Evolutionary conservation across 2,888 invertebrate genomes (phyloP).

Genomic region (Dolichopus griseipennis): DNA sequence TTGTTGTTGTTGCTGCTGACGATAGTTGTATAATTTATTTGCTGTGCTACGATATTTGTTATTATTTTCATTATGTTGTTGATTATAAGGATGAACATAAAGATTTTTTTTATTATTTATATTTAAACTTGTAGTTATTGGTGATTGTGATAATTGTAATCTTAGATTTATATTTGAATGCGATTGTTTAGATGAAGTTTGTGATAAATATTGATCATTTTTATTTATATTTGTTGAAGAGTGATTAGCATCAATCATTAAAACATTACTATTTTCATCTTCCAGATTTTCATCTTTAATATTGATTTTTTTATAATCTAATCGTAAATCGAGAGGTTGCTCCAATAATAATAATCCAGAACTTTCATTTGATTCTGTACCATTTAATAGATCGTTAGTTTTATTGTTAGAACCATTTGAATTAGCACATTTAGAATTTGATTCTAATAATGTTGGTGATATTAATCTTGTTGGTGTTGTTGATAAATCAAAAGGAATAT

Average conservation of each 20-base stretch:
- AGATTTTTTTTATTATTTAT: background rate
- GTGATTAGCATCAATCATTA: slow-evolving; percentile 35
- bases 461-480: slow-evolving; percentile 37
- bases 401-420: slow-evolving; percentile 37
- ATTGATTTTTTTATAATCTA: slow-evolving; percentile 66
- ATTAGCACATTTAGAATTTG: slow-evolving; percentile 31
- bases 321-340: slow-evolving; percentile 79
- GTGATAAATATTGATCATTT: background rate
- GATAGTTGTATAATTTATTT: background rate
- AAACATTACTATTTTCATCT: slow-evolving; percentile 81
- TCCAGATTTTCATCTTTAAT: slow-evolving; percentile 47
- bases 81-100: background rate
- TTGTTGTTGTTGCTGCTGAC: slow-evolving; percentile 11
- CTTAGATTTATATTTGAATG: slow-evolving; percentile 1
- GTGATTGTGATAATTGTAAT: background rate
- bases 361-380: slow-evolving; percentile 25
- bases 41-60: background rate
- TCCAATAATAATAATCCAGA: slow-evolving; percentile 43
- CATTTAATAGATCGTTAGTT: slow-evolving; percentile 33
- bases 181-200: slow-evolving; percentile 8
- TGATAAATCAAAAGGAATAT: slow-evolving; percentile 62
- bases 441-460: slow-evolving; percentile 36
- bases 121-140: background rate
- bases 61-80: background rate
- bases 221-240: background rate